These are phyloP conservation scores for Tridacna crocea DNA, from an alignment of 2,888 invertebrate species.

Conservation along the genomic window DNA sequence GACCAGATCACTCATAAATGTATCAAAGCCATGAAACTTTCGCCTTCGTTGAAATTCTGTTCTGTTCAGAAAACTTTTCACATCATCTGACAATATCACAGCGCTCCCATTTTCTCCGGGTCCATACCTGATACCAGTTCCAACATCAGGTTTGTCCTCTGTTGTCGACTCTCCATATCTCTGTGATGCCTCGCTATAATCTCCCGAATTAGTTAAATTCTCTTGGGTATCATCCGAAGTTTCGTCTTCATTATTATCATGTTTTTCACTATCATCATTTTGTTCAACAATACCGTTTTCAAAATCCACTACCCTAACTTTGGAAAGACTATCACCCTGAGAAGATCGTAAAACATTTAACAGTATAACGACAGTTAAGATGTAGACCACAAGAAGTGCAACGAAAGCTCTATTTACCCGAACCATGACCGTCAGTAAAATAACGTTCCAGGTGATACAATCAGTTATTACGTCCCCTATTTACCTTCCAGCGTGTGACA, in stretches of 20 bases:
- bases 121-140: constrained; percentile 23
- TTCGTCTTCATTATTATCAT: neutral
- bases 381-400: constrained; percentile 1
- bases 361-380: constrained; percentile 11
- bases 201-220: neutral
- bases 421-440: neutral
- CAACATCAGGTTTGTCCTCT: neutral
- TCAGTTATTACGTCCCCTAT: too few relatives aligned
- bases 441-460: too few relatives aligned
- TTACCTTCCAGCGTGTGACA: too few relatives aligned
- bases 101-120: constrained; percentile 44
- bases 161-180: neutral
- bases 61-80: neutral
- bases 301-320: neutral
- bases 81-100: constrained; percentile 12
- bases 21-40: constrained; percentile 42
- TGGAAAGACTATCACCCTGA: too few relatives aligned
- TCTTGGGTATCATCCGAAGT: neutral
- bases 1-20: constrained; percentile 41
- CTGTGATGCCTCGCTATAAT: neutral
- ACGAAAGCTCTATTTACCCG: constrained; percentile 17
- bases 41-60: neutral
- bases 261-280: neutral
- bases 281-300: neutral
- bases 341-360: neutral